Percentiles rank a stretch among this genome's conserved stretches.
Conservation (phyloP, 1,140 invertebrate genomes). For the Conus betulinus region DNA sequence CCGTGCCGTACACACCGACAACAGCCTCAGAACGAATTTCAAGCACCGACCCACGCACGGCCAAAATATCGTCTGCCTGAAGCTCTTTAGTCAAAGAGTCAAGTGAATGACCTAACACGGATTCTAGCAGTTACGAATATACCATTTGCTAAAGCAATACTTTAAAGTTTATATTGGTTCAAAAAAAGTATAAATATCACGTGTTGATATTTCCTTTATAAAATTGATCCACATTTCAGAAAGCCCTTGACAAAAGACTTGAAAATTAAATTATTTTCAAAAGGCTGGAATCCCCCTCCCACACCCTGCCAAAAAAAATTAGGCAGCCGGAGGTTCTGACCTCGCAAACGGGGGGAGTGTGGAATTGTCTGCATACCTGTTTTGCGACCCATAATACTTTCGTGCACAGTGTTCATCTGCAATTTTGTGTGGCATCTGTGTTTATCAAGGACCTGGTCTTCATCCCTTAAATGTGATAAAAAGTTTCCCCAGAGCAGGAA, state of each 20-base stretch:
- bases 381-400: not conserved
- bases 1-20: not conserved
- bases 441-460: not conserved
- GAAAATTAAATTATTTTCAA: not conserved
- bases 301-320: too few species aligned
- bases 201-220: too few species aligned
- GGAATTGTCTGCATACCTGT: not conserved
- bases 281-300: not conserved
- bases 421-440: not conserved
- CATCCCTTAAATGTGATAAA: not conserved
- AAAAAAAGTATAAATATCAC: too few species aligned
- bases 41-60: not conserved
- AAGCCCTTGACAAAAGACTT: too few species aligned
- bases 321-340: not conserved
- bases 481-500: not conserved
- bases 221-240: too few species aligned
- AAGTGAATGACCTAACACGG: not conserved
- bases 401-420: not conserved
- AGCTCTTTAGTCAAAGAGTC: constrained; percentile 6
- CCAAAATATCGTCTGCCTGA: constrained; percentile 1
- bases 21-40: not conserved
- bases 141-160: not conserved
- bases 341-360: not conserved
- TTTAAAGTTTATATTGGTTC: too few species aligned
- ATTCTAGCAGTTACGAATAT: not conserved